A percentile compares a stretch with the other conserved stretches of the same genome.
phyloP scores from a whole-genome alignment of 2,113 vertebrate species.

The Cavia aperea region DNA sequence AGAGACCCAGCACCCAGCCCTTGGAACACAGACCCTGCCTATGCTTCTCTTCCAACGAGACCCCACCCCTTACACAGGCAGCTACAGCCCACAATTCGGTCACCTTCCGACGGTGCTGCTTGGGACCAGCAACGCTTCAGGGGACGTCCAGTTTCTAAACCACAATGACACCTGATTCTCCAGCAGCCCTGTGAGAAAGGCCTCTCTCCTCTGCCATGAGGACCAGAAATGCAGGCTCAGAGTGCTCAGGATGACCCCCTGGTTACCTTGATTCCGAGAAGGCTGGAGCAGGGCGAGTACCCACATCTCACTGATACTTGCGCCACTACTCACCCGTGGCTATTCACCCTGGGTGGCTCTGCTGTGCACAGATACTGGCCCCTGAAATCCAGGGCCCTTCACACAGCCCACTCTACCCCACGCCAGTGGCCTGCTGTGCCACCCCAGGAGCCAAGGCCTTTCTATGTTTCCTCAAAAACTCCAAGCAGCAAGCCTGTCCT shows the following conservation, averaged over 20 bases:
- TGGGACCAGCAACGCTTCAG: not conserved
- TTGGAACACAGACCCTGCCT: not conserved
- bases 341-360: not conserved
- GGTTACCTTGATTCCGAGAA: not conserved
- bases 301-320: not conserved
- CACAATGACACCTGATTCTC: not conserved
- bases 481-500: not conserved
- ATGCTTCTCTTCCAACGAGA: not conserved
- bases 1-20: not conserved
- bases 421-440: not conserved
- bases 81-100: not conserved
- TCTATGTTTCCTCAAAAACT: not conserved
- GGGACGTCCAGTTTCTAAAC: not conserved
- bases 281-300: not conserved
- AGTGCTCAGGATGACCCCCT: not conserved
- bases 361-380: not conserved
- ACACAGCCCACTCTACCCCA: not conserved
- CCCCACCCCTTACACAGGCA: not conserved
- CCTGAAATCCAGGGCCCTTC: not conserved
- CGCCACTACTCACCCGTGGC: not conserved
- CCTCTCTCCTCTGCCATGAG: not conserved
- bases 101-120: not conserved
- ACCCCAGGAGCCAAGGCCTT: not conserved
- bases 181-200: not conserved
- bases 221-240: not conserved